Conservation (phyloP, 2,888 invertebrate genomes). For the Cantharis lateralis region DNA sequence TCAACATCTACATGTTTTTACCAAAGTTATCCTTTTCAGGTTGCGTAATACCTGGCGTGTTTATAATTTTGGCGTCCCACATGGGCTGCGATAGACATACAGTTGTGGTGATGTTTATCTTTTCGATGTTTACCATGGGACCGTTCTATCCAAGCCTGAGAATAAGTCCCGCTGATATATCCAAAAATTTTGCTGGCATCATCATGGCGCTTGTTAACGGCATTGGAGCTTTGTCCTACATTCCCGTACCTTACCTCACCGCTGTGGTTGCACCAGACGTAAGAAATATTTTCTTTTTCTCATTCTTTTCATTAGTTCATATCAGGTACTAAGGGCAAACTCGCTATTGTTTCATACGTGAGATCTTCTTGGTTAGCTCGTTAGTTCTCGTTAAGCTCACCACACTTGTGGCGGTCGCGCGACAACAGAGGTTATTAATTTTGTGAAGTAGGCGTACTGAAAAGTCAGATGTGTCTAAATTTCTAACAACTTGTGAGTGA, state of each 20-base stretch:
- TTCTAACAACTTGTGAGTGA: too few relatives aligned
- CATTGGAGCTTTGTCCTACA: constrained; percentile 64
- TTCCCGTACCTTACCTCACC: constrained; percentile 63
- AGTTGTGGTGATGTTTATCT: constrained; percentile 61
- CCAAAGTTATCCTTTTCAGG: constrained; percentile 58
- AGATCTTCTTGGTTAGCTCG: too few relatives aligned
- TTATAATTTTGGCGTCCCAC: constrained; percentile 66
- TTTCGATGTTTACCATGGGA: constrained; percentile 69
- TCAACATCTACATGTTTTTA: background rate
- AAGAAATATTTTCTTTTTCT: too few relatives aligned
- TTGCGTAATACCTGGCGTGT: constrained; percentile 65
- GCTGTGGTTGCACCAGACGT: constrained; percentile 64
- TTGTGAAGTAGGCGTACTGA: too few relatives aligned
- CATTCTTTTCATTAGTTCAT: too few relatives aligned
- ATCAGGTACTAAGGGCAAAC: too few relatives aligned
- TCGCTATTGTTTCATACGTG: too few relatives aligned
- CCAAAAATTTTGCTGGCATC: constrained; percentile 67
- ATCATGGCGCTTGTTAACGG: constrained; percentile 68
- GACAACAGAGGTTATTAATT: too few relatives aligned
- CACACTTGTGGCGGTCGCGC: too few relatives aligned
- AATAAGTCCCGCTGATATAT: constrained; percentile 68
- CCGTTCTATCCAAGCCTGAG: constrained; percentile 71
- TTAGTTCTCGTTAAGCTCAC: too few relatives aligned
- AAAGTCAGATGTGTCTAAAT: too few relatives aligned
- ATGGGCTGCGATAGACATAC: constrained; percentile 61